Percentiles rank a stretch among this genome's conserved stretches.
phyloP scores from a whole-genome alignment of 1,140 invertebrate species.

The Dermatophagoides farinae region DNA sequence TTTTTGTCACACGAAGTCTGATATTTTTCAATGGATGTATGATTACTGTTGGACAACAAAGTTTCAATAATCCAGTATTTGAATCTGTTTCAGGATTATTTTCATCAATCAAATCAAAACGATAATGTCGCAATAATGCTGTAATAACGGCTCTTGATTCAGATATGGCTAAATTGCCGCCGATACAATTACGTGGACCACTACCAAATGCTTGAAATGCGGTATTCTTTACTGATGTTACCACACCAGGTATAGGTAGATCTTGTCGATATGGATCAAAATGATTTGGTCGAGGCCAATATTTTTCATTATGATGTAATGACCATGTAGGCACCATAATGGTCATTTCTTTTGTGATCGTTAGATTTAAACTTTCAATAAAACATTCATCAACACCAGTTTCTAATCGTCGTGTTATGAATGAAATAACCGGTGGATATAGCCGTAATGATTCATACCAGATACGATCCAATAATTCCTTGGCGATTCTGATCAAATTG shows the following conservation, averaged over 20 bases:
- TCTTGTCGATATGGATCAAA: slow-evolving; percentile 29
- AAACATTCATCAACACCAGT: slow-evolving; percentile 15
- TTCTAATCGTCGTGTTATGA: slow-evolving; percentile 17
- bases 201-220: slow-evolving; percentile 13
- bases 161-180: slow-evolving; percentile 1
- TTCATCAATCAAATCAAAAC: not conserved
- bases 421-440: slow-evolving; percentile 21
- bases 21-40: not conserved
- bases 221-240: not conserved
- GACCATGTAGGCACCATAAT: slow-evolving; percentile 23
- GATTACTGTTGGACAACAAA: not conserved
- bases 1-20: too few species aligned
- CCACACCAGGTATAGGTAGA: not conserved
- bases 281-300: slow-evolving; percentile 25
- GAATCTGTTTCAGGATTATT: not conserved
- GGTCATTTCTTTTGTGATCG: slow-evolving; percentile 18
- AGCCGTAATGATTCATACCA: slow-evolving; percentile 19
- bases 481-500: not conserved
- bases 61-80: not conserved
- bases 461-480: slow-evolving; percentile 9
- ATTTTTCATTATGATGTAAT: slow-evolving; percentile 24
- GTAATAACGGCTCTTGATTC: slow-evolving; percentile 7
- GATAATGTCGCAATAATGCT: slow-evolving; percentile 2
- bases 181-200: slow-evolving; percentile 13
- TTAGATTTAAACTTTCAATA: slow-evolving; percentile 16